Conservation (phyloP, 2,113 vertebrate genomes). For the Dolichallabes microphthalmus region DNA sequence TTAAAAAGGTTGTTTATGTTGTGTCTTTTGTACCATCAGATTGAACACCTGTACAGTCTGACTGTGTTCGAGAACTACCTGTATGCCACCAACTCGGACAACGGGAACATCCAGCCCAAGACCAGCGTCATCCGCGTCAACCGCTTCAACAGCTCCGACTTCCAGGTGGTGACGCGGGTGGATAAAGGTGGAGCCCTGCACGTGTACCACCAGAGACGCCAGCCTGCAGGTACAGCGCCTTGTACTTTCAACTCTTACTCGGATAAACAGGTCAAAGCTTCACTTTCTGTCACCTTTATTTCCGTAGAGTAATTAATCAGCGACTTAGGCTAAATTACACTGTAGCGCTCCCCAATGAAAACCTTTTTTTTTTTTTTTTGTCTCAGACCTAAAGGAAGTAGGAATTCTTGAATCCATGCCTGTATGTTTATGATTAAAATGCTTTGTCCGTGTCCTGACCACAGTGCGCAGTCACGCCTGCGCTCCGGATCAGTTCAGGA, state of each 20-base stretch:
- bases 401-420: not conserved
- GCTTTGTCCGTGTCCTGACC: not conserved
- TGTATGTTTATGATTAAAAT: not conserved
- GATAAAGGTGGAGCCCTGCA: conserved; percentile 91
- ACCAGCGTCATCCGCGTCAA: conserved; percentile 95
- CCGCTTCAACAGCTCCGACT: conserved; percentile 93
- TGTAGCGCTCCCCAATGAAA: conserved; percentile 1
- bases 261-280: not conserved
- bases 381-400: not conserved
- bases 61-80: conserved; percentile 97
- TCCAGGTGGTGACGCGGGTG: conserved; percentile 89
- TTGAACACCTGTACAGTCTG: conserved; percentile 90
- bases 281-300: not conserved
- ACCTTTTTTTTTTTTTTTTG: not conserved
- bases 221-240: conserved; percentile 81
- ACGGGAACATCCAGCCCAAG: conserved; percentile 92
- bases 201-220: conserved; percentile 93
- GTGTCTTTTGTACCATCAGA: conserved; percentile 68
- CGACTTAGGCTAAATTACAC: conserved; percentile 11
- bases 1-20: conserved; percentile 17
- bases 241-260: not conserved
- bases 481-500: conserved; percentile 84
- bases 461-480: conserved; percentile 92
- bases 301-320: conserved; percentile 3
- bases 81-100: conserved; percentile 94